Base-by-base conservation (phyloP, 2,113 vertebrate genomes). In the crab-eating macaque (Macaca fascicularis) region DNA sequence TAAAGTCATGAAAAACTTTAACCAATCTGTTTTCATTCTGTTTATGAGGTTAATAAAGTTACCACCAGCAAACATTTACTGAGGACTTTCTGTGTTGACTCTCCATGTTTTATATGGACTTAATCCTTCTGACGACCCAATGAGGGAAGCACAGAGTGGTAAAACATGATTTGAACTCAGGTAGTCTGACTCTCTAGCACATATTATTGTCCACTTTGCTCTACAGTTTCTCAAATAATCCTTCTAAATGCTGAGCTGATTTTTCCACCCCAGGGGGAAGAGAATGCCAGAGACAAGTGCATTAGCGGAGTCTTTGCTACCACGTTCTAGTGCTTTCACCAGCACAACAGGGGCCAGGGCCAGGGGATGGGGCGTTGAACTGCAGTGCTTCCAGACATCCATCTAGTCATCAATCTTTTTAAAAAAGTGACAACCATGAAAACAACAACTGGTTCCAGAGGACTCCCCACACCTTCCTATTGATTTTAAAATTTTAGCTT, bases 1-100 rank as follows among this genome's bases (percentile, higher is more conserved):
- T 87, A 95, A 94, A 92, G 38, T 57, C 59, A 90, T 76, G 50
- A 75, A 90, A 94, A 94, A 92, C n/a, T 84, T 55, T 52, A 75
- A 72, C 45, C 50, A 30, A 45, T 70, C 4, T 89, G 22, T 35
- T 87, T 89, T 94, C 35, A 79, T 82, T 92, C 67, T 95, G 17
- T 57, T 57, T 91, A 70, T 82, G 52, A 91, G 64, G 74, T 48
- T 84, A 76, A 67, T 81, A 61, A 72, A 57, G 38, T 70, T 83
- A 70, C 50, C 40, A 57, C 50, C 7, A 52, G 89, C 78, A 72
- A 89, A 70, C 50, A 52, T 72, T 89, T 76, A 74, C 22, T n/a
- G 59, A 84, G 40, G 59, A 74, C 55, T 72, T 93, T 75, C 32
- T 38, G 72, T 45, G 40, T 27, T 8, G 84, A 75, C 45, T 30